Base-by-base conservation (phyloP, 35 echinoderm and acorn worm species). In the Apostichopus japonicus region DNA sequence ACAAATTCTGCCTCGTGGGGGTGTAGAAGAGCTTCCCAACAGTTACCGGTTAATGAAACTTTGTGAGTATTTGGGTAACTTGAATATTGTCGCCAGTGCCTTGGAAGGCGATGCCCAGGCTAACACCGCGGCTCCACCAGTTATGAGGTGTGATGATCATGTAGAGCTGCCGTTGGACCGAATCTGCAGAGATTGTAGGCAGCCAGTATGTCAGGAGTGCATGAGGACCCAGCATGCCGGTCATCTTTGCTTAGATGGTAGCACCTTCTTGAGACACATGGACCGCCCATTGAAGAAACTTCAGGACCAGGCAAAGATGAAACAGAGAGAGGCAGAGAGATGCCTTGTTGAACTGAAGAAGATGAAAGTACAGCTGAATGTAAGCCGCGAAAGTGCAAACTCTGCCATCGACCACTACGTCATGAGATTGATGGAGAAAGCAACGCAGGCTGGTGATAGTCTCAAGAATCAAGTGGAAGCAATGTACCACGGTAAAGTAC, bases 161-260 rank as follows among this genome's bases (percentile, higher is more conserved):
- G 8, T 5, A 78, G 90, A 91, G 0, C 51, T 78, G 15, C 51
- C 6, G 6, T 58, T 91, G 90, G 90, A 91, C 25, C 72, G 90
- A 52, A 91, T 91, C n/a, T 91, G 90, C 58, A 52, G 61, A 0
- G 72, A 77, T 5, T 91, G 90, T 72, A 91, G 51, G 51, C 71
- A 53, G 52, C 90, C 90, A 14, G 90, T 91, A 1, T 91, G 90
- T 58, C 90, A 78, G 90, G 90, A 91, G 90, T 91, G 90, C 24
- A 24, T 21, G 21, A 54, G 77, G 17, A 51, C 53, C 5, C 52
- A 79, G 52, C 90, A 91, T 61, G 55, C 77, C 6, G 90, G 90
- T 33, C 90, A 91, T n/a, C 53, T 91, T 24, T 91, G 90, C n/a
- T 25, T 91, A 22, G 90, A 91, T 79, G 90, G 71, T 8, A 67